Evolutionary conservation across 2,888 invertebrate genomes (phyloP).

Genomic region (Eulithis testata): DNA sequence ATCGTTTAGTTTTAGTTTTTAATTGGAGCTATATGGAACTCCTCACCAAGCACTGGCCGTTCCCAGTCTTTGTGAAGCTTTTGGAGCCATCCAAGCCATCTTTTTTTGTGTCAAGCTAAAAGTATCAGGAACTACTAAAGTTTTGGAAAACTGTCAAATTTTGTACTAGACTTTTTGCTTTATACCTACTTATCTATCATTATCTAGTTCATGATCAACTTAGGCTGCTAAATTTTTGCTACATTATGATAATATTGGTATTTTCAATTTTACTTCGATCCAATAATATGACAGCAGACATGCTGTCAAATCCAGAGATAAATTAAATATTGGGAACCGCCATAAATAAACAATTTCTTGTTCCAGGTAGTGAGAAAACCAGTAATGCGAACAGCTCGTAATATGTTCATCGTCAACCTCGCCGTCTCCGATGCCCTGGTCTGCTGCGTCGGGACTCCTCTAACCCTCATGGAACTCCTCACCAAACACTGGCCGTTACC

Average conservation of each 20-base stretch:
- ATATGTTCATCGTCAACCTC: conserved; percentile 95
- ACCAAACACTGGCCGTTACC: conserved; percentile 95
- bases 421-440: conserved; percentile 93
- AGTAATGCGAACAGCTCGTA: conserved; percentile 95
- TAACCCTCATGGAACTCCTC: conserved; percentile 94
- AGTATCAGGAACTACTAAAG: too few relatives aligned
- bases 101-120: conserved; percentile 90
- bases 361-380: conserved; percentile 91
- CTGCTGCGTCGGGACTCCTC: conserved; percentile 95
- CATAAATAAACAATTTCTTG: conserved; percentile 8
- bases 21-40: conserved; percentile 86
- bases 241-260: background rate
- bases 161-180: too few relatives aligned
- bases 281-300: too few relatives aligned
- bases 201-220: too few relatives aligned
- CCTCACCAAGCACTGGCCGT: conserved; percentile 93
- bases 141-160: too few relatives aligned
- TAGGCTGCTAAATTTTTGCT: too few relatives aligned
- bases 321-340: too few relatives aligned
- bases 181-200: too few relatives aligned
- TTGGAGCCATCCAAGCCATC: conserved; percentile 93
- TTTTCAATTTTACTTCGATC: background rate
- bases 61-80: conserved; percentile 93
- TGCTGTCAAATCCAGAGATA: too few relatives aligned
- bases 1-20: too few relatives aligned